A percentile compares a stretch with the other conserved stretches of the same genome.
phyloP scores from a whole-genome alignment of 2,113 vertebrate species.

The Malaclemys terrapin region DNA sequence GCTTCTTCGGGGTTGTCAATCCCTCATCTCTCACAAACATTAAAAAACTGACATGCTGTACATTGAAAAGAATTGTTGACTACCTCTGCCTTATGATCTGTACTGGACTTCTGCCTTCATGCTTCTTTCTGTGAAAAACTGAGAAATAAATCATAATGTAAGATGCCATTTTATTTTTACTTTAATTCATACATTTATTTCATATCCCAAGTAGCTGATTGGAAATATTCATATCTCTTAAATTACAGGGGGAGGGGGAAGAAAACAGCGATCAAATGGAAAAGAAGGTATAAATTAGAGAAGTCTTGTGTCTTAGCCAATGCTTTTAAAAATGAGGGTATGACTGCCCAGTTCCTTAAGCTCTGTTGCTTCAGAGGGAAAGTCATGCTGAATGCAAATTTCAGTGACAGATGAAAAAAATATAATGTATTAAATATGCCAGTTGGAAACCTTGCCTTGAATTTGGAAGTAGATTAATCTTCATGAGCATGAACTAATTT shows the following conservation, averaged over 20 bases:
- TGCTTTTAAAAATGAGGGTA: not conserved
- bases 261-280: not conserved
- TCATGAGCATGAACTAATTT: not conserved
- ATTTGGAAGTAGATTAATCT: not conserved
- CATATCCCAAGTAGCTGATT: not conserved
- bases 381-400: not conserved
- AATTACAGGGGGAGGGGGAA: not conserved
- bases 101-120: slow-evolving; percentile 10
- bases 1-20: not conserved
- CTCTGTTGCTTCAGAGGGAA: not conserved
- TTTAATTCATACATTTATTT: not conserved
- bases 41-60: not conserved
- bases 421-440: not conserved
- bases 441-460: not conserved
- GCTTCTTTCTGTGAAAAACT: slow-evolving; percentile 54
- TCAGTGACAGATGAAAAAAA: not conserved
- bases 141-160: slow-evolving; percentile 35
- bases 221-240: not conserved
- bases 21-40: not conserved
- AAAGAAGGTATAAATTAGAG: not conserved
- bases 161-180: not conserved
- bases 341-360: not conserved
- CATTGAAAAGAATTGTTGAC: not conserved
- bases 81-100: slow-evolving; percentile 61
- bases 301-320: not conserved